Percentiles rank a stretch among this genome's conserved stretches.
These are phyloP conservation scores for Chloroceryle amazona DNA, from an alignment of 2,797 vertebrate genomes.

Conservation along the genomic window DNA sequence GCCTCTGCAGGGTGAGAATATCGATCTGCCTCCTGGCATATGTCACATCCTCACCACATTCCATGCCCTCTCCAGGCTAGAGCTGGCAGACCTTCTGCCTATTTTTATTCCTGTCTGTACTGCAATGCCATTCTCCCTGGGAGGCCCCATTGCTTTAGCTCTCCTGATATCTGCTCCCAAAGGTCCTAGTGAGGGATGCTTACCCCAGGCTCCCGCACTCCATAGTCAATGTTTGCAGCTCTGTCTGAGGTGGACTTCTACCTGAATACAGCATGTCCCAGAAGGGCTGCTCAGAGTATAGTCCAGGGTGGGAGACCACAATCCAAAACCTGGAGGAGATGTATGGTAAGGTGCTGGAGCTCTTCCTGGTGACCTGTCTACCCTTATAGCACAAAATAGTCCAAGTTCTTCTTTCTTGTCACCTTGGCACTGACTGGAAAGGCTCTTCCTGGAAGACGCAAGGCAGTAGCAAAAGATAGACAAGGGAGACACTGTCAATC, in stretches of 20 bases:
- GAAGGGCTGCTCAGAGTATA: neutral
- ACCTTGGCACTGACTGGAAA: neutral
- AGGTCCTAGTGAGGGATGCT: neutral
- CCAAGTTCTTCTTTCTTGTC: neutral
- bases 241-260: neutral
- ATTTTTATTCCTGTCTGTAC: neutral
- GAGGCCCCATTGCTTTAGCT: neutral
- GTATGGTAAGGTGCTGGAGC: neutral
- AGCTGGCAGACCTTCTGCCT: neutral
- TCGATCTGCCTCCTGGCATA: neutral
- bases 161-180: neutral
- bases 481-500: neutral
- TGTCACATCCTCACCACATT: neutral
- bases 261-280: neutral
- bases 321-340: neutral
- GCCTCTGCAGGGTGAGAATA: neutral
- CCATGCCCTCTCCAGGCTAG: neutral
- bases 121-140: neutral
- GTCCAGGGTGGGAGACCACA: neutral
- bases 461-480: neutral
- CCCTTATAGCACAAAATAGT: neutral
- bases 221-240: neutral
- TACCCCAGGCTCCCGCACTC: neutral
- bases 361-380: neutral
- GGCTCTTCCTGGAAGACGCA: neutral